Conservation (phyloP, 37 sponge, comb jelly and placozoan genomes). For the Hexactinellida sp. region DNA sequence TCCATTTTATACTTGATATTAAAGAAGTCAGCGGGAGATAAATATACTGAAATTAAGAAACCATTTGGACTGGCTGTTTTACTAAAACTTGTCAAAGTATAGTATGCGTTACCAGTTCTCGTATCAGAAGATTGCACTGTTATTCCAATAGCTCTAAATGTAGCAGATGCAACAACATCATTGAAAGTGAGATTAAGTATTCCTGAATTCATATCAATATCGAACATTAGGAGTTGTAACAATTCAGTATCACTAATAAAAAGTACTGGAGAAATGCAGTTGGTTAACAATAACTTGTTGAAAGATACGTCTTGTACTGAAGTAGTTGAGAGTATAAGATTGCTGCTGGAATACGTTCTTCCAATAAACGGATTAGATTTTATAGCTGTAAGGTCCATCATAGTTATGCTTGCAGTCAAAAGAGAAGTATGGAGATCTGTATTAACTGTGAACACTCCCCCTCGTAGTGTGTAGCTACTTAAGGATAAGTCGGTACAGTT, state of each 20-base stretch:
- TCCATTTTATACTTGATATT: constrained; percentile 42
- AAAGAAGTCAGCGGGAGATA: constrained; percentile 50
- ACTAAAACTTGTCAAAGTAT: constrained; percentile 41
- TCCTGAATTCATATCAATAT: constrained; percentile 65
- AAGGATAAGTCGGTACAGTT: constrained; percentile 23
- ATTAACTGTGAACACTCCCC: not conserved
- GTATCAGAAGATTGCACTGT: constrained; percentile 42
- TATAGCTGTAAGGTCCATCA: not conserved
- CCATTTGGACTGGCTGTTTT: constrained; percentile 32
- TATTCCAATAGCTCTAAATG: constrained; percentile 39
- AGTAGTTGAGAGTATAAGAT: not conserved
- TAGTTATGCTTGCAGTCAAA: not conserved
- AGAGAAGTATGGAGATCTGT: not conserved
- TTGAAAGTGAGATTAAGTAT: constrained; percentile 51
- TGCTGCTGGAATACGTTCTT: not conserved
- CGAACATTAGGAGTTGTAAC: constrained; percentile 28
- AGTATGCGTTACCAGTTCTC: not conserved
- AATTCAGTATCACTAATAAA: constrained; percentile 31
- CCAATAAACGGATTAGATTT: not conserved
- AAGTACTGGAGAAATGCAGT: not conserved
- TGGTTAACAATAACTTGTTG: not conserved
- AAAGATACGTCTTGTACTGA: not conserved
- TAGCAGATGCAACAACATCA: constrained; percentile 55
- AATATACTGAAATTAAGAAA: constrained; percentile 30
- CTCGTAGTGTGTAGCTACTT: constrained; percentile 22